Evolutionary conservation across 2,113 vertebrate genomes (phyloP).

Genomic region (Brachypteracias leptosomus): DNA sequence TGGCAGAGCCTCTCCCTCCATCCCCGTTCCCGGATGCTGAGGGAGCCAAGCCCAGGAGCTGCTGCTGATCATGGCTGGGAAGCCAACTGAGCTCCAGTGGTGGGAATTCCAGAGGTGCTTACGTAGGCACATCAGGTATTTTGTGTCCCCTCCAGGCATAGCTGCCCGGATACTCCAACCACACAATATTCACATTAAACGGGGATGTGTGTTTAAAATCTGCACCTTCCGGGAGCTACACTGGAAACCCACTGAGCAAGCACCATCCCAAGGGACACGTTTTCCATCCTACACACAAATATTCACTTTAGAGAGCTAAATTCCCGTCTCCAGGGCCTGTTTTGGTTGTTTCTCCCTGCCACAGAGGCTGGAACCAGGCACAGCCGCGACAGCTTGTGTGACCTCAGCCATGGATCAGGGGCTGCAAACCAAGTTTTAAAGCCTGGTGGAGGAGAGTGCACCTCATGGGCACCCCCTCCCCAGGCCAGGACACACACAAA

Average conservation of each 20-base stretch:
- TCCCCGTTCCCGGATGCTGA: neutral
- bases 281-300: neutral
- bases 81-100: neutral
- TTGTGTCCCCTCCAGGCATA: neutral
- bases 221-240: neutral
- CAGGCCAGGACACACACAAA: neutral
- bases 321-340: neutral
- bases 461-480: neutral
- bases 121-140: conserved; percentile 6
- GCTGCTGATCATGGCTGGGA: conserved; percentile 6
- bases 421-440: neutral
- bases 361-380: neutral
- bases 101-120: conserved; percentile 10
- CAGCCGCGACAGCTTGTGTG: neutral
- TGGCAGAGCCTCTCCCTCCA: neutral
- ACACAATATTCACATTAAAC: too few relatives aligned
- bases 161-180: too few relatives aligned
- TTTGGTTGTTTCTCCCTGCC: neutral
- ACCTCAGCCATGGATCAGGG: neutral
- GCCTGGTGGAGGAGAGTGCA: neutral
- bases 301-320: neutral
- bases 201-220: neutral
- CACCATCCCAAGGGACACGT: neutral
- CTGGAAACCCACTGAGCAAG: neutral
- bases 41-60: neutral